These are phyloP conservation scores for Lerema accius DNA, from an alignment of 1,140 invertebrate species.

Conservation along the genomic window DNA sequence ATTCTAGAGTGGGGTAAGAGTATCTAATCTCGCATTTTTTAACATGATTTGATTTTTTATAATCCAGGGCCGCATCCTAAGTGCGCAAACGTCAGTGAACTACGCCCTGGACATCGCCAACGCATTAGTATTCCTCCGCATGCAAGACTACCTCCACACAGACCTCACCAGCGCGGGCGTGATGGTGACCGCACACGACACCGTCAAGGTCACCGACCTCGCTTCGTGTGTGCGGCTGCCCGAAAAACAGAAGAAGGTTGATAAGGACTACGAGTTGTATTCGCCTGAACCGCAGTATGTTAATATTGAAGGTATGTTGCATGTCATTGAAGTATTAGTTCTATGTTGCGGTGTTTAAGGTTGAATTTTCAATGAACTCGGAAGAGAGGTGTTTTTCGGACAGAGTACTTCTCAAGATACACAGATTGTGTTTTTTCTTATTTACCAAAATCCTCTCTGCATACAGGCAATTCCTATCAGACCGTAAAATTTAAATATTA, in stretches of 20 bases:
- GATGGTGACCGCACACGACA: constrained; percentile 65
- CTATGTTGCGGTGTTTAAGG: too few species aligned
- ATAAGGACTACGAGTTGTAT: constrained; percentile 56
- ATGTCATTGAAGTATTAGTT: too few species aligned
- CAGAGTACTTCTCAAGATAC: too few species aligned
- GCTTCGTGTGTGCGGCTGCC: constrained; percentile 55
- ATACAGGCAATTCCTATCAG: too few species aligned
- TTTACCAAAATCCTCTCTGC: too few species aligned
- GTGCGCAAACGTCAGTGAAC: constrained; percentile 64
- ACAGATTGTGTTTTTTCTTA: too few species aligned
- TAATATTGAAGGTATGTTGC: constrained; percentile 68
- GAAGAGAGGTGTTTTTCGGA: too few species aligned
- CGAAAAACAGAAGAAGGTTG: constrained; percentile 28
- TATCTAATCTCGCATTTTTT: too few species aligned
- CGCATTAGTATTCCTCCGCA: constrained; percentile 69
- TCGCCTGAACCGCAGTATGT: constrained; percentile 66
- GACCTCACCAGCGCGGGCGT: constrained; percentile 64
- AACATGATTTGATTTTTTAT: not conserved
- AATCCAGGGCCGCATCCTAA: constrained; percentile 67
- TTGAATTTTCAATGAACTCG: too few species aligned
- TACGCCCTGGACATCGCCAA: constrained; percentile 70
- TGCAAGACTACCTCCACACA: constrained; percentile 75
- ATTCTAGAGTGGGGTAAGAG: too few species aligned
- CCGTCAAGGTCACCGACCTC: constrained; percentile 72
- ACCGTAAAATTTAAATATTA: too few species aligned